A percentile compares a stretch with the other conserved stretches of the same genome.
phyloP scores from a whole-genome alignment of 1,140 invertebrate species.

The Micrasema minimum region DNA sequence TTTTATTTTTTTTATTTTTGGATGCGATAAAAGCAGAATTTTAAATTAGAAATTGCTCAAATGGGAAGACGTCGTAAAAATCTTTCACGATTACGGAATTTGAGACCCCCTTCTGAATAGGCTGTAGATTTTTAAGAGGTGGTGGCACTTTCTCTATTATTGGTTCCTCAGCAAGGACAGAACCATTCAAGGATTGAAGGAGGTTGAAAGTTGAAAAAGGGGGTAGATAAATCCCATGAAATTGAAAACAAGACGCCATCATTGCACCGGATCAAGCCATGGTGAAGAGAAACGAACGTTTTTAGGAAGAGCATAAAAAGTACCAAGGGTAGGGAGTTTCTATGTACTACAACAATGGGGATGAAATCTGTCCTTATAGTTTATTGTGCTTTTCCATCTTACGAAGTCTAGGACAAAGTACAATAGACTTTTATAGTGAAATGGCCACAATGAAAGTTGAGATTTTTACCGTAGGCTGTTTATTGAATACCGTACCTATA shows the following conservation, averaged over 20 bases:
- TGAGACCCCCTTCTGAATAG: slow-evolving; percentile 1
- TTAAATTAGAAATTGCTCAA: too few species aligned
- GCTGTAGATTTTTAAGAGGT: slow-evolving; percentile 8
- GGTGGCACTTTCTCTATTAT: slow-evolving; percentile 19
- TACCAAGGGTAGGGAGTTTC: slow-evolving; percentile 9
- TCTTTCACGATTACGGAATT: neutral
- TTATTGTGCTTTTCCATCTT: neutral
- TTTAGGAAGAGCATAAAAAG: slow-evolving; percentile 3
- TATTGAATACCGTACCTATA: too few species aligned
- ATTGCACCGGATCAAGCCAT: slow-evolving; percentile 38
- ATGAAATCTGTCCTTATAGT: neutral
- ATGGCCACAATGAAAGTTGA: neutral
- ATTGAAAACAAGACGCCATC: slow-evolving; percentile 53
- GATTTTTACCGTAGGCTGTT: too few species aligned
- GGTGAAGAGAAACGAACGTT: slow-evolving; percentile 22
- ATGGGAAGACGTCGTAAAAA: too few species aligned
- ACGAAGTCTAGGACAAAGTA: neutral
- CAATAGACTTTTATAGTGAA: neutral
- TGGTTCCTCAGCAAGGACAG: neutral
- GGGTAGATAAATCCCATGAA: slow-evolving; percentile 52
- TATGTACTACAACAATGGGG: neutral
- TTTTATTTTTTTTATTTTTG: too few species aligned
- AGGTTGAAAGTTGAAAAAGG: slow-evolving; percentile 10
- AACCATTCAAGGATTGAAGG: neutral
- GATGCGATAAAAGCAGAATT: too few species aligned